Percentiles rank a stretch among this genome's conserved stretches.
Conservation (phyloP, 92 coral and sea anemone species). For the Epizoanthus scotinus region DNA sequence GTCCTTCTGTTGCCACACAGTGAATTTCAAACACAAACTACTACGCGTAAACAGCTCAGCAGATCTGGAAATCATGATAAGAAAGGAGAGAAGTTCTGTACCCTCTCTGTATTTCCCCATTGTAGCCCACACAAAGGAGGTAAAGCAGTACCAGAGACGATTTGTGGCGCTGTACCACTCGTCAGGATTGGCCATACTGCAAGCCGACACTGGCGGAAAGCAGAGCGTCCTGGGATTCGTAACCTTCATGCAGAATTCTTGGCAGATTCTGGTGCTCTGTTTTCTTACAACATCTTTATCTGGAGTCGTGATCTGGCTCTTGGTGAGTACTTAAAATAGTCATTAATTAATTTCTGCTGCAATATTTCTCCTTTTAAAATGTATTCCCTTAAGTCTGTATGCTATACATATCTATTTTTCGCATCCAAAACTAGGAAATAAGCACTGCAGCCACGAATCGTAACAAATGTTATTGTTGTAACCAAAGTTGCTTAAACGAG, state of each 20-base stretch:
- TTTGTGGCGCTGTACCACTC: constrained; percentile 36
- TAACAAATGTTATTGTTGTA: no score
- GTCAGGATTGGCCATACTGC: constrained; percentile 36
- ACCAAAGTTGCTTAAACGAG: no score
- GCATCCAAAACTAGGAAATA: no score
- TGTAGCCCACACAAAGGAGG: constrained; percentile 29
- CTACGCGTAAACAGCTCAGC: neutral
- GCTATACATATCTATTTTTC: no score
- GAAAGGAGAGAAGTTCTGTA: neutral
- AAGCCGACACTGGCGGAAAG: neutral
- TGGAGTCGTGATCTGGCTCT: constrained; percentile 13
- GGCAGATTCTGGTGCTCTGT: neutral
- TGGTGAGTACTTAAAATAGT: neutral
- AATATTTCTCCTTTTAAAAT: no score
- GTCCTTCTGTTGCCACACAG: neutral
- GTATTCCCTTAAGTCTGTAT: no score
- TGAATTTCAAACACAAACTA: neutral
- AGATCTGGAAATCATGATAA: constrained; percentile 18
- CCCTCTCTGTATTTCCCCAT: constrained; percentile 35
- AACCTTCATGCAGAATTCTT: neutral
- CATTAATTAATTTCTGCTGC: no score
- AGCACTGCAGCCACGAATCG: no score
- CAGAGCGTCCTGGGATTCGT: neutral
- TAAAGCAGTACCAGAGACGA: constrained; percentile 28
- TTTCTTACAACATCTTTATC: neutral